These are phyloP conservation scores for Leptogaster cylindrica DNA, from an alignment of 2,888 invertebrate species.

Conservation along the genomic window DNA sequence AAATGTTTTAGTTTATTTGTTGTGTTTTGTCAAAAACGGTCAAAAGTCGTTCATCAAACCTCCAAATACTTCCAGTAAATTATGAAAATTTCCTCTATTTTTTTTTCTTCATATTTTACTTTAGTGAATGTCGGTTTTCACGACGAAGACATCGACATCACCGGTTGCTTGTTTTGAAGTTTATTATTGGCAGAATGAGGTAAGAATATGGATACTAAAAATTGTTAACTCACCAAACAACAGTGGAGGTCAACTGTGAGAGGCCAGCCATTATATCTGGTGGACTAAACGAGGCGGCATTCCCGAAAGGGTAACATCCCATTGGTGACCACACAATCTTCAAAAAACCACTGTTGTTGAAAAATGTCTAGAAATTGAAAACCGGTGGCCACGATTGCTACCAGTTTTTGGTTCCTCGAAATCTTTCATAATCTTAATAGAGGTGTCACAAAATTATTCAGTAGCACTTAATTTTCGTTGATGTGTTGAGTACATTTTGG, in stretches of 20 bases:
- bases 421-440: conserved; percentile 34
- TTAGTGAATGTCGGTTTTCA: conserved; percentile 32
- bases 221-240: not conserved
- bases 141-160: conserved; percentile 25
- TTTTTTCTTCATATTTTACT: no score
- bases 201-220: not conserved
- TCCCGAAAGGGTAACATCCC: conserved; percentile 20
- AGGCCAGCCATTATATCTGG: no score
- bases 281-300: conserved; percentile 8
- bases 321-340: conserved; percentile 29
- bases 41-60: conserved; percentile 37
- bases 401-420: conserved; percentile 35
- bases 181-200: not conserved
- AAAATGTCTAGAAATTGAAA: no score
- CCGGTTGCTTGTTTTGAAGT: not conserved
- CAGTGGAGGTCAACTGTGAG: no score
- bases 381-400: conserved; percentile 1
- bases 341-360: conserved; percentile 31
- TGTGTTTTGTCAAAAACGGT: not conserved
- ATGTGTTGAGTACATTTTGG: no score
- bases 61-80: conserved; percentile 21
- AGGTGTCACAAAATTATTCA: conserved; percentile 27
- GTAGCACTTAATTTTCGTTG: conserved; percentile 23
- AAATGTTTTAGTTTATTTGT: not conserved
- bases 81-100: conserved; percentile 10